Percentiles rank a stretch among this genome's conserved stretches.
Evolutionary conservation across 2,113 vertebrate species (phyloP).

Genomic region (Macrotus californicus): DNA sequence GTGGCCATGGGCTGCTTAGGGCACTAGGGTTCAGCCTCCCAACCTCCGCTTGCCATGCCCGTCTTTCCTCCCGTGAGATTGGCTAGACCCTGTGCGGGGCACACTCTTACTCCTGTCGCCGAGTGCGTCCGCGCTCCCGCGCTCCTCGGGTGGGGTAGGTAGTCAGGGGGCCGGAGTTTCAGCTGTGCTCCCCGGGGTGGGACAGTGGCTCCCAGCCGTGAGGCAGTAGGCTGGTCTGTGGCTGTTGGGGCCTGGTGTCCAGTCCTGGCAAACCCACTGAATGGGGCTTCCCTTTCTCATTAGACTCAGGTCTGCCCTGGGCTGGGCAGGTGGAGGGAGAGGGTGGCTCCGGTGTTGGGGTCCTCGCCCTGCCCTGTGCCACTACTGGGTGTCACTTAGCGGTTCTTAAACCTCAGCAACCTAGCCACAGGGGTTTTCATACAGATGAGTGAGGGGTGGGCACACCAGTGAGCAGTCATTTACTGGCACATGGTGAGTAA

Average conservation of each 20-base stretch:
- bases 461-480: neutral
- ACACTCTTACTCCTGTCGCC: no score
- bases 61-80: no score
- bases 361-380: neutral
- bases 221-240: neutral
- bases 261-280: neutral
- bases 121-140: no score
- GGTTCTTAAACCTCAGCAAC: neutral
- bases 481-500: neutral
- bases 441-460: neutral
- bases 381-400: no score
- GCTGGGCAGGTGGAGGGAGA: neutral
- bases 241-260: neutral
- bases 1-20: neutral
- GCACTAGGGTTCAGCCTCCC: no score
- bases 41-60: no score
- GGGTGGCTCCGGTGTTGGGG: neutral
- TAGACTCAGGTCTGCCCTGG: accelerated
- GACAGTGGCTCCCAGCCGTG: neutral
- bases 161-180: neutral
- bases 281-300: neutral
- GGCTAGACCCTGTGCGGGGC: no score
- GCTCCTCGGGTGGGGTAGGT: neutral
- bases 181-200: neutral
- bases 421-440: no score